Conservation (phyloP, 2,888 invertebrate species). For the Orchesella flavescens region DNA sequence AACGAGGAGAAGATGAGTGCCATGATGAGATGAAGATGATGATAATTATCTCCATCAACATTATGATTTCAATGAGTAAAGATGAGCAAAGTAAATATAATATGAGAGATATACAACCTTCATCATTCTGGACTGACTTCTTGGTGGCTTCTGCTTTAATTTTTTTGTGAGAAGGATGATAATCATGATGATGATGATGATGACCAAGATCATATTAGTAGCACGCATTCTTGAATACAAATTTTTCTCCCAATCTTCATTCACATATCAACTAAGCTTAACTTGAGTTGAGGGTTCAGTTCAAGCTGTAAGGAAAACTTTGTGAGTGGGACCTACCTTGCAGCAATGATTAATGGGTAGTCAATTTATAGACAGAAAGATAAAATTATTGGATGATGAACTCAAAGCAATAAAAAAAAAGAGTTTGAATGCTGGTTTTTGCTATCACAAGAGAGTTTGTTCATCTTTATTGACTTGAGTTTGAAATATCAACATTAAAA, state of each 20-base stretch:
- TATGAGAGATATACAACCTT: neutral
- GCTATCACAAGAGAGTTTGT: neutral
- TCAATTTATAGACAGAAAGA: conserved; percentile 64
- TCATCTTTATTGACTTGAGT: conserved; percentile 25
- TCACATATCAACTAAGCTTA: neutral
- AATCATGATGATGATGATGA: conserved; percentile 38
- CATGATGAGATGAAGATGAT: conserved; percentile 62
- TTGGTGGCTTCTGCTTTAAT: conserved; percentile 62
- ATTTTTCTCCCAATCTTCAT: conserved; percentile 34
- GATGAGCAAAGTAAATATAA: conserved; percentile 36
- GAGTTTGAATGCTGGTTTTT: conserved; percentile 20
- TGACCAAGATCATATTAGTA: conserved; percentile 41
- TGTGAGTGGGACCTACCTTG: conserved; percentile 54
- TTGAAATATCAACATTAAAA: conserved; percentile 37
- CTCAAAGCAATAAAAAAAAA: conserved; percentile 42
- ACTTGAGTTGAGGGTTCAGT: neutral
- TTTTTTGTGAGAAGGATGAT: conserved; percentile 45
- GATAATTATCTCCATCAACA: conserved; percentile 61
- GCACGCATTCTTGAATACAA: conserved; percentile 49
- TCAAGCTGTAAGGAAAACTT: neutral
- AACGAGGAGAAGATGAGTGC: conserved; percentile 59
- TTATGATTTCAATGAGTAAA: conserved; percentile 61
- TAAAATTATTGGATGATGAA: conserved; percentile 56
- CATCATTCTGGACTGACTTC: conserved; percentile 40
- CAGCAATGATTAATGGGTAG: conserved; percentile 62